Conservation (phyloP, 1,140 invertebrate species). For the Gonioctena quinquepunctata region DNA sequence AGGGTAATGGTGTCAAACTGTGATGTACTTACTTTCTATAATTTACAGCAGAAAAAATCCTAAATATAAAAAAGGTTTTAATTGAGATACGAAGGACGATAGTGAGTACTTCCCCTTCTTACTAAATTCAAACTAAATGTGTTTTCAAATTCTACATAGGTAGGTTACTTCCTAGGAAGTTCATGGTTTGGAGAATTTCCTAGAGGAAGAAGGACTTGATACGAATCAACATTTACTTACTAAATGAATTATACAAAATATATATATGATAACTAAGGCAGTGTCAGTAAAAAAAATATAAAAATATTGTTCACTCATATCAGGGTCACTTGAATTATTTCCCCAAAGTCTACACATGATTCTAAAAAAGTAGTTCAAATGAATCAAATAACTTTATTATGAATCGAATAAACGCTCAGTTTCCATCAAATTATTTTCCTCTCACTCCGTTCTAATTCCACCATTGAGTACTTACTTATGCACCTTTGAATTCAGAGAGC, state of each 20-base stretch:
- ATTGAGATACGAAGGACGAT: too few species aligned
- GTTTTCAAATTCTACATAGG: too few species aligned
- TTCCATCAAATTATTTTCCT: neutral
- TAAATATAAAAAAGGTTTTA: too few species aligned
- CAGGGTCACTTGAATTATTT: neutral
- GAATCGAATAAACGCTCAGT: neutral
- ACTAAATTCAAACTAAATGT: too few species aligned
- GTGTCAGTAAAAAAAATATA: conserved; percentile 33
- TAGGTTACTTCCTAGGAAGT: too few species aligned
- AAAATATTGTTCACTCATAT: too few species aligned
- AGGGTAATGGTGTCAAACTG: neutral
- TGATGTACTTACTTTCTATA: neutral
- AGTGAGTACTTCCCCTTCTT: too few species aligned
- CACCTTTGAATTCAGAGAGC: neutral
- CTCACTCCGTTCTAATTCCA: neutral
- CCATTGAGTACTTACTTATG: too few species aligned
- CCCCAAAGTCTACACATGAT: neutral
- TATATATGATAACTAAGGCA: conserved; percentile 32
- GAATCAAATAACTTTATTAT: neutral
- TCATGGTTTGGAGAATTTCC: neutral
- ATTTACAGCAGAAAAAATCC: too few species aligned
- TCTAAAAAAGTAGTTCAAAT: neutral
- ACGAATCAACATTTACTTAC: neutral
- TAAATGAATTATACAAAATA: conserved; percentile 6
- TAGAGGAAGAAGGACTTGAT: neutral